Percentiles rank a stretch among this genome's conserved stretches.
phyloP scores from a whole-genome alignment of 2,888 invertebrate species.

The Drosophila nr. medialis region DNA sequence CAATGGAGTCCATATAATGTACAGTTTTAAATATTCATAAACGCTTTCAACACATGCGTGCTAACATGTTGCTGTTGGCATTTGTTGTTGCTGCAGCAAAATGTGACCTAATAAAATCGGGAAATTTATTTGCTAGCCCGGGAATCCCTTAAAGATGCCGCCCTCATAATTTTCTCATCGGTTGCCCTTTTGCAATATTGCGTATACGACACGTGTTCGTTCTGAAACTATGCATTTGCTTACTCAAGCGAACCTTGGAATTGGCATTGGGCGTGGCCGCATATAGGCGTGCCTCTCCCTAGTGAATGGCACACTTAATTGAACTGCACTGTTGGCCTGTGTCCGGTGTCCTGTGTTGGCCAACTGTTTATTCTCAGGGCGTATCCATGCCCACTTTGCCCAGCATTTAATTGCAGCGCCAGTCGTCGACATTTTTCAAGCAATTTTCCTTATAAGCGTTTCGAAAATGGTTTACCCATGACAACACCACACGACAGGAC shows the following conservation, averaged over 20 bases:
- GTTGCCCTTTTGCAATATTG: slow-evolving; percentile 37
- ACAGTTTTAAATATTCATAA: slow-evolving; percentile 52
- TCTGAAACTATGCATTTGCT: slow-evolving; percentile 38
- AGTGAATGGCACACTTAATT: slow-evolving; percentile 35
- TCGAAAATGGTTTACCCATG: not conserved
- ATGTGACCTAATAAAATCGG: slow-evolving; percentile 41
- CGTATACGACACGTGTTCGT: slow-evolving; percentile 46
- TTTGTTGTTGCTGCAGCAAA: slow-evolving; percentile 3
- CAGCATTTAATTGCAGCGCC: slow-evolving; percentile 38
- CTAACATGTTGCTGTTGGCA: not conserved
- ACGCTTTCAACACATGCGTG: slow-evolving; percentile 62
- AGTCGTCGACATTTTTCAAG: slow-evolving; percentile 7
- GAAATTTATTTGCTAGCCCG: slow-evolving; percentile 41
- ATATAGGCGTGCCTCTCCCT: slow-evolving; percentile 41
- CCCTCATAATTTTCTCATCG: not conserved
- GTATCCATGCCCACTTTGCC: slow-evolving; percentile 17
- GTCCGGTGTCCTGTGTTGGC: not conserved
- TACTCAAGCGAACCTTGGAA: slow-evolving; percentile 28
- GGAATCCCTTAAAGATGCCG: slow-evolving; percentile 47
- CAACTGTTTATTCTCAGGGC: slow-evolving; percentile 6
- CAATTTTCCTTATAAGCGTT: slow-evolving; percentile 8
- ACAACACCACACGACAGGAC: not conserved
- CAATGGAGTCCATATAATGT: slow-evolving; percentile 31
- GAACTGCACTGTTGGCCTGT: slow-evolving; percentile 34
- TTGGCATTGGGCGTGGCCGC: slow-evolving; percentile 37